Base-by-base conservation (phyloP, 2,888 invertebrate species). In the Hyles lineata region DNA sequence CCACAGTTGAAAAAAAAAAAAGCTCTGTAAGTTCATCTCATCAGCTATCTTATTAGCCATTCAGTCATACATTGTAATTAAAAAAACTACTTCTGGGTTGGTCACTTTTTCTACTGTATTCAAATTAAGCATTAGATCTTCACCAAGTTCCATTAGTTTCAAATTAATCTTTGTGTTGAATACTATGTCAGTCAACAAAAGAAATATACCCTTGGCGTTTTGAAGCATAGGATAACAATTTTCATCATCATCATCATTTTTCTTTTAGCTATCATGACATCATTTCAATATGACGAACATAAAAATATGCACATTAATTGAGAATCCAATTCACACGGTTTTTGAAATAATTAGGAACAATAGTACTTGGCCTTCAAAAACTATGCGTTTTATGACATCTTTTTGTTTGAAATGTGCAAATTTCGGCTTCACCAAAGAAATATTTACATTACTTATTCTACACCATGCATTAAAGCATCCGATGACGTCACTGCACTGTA, bases 311-410 rank as follows among this genome's bases (percentile, higher is more conserved):
- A 1, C 50, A 67, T 43, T 21, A 23, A 50, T 50, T 43, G 50
- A 17, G 21, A 67, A 23, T 63, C 15, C 43, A 50, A 23, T 15
- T 23, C 43, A 23, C 35, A n/a, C 4, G 63, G 17, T 15, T 43
- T 43, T 67, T 67, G 8, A 67, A 50, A 50, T 23, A 43, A 35
- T 9, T 4, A 11, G 23, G 35, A 35, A 63, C 35, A 67, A 67
- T 50, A 50, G 15, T 17, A 50, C 50, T 67, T 67, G 67, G 17
- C 50, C 67, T 67, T 50, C 50, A 50, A 67, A n/a, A 50, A 9
- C 15, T 4, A 21, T 35, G 21, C 19, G 32, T 21, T 63, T 63
- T n/a, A 9, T n/a, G 19, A 19, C n/a, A 55, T n/a, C 55, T 55
- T n/a, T 17, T 55, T n/a, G n/a, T 55, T 17, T n/a, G 1, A 55